phyloP scores from a whole-genome alignment of 92 coral and sea anemone genomes.

The Meandrina meandrites region DNA sequence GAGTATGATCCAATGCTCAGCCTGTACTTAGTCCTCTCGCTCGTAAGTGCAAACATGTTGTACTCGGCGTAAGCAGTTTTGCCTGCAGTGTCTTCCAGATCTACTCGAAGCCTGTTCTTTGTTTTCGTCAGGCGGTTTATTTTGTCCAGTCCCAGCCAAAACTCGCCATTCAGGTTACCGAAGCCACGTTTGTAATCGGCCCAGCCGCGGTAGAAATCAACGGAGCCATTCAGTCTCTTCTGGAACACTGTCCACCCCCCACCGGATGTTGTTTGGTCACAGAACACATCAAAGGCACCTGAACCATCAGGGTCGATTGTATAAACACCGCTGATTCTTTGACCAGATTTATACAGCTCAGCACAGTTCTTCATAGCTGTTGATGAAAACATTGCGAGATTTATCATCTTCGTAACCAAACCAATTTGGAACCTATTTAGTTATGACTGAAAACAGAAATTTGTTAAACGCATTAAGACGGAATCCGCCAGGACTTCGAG shows the following conservation, averaged over 20 bases:
- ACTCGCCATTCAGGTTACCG: slow-evolving; percentile 46
- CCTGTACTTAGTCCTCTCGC: slow-evolving; percentile 34
- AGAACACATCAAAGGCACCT: slow-evolving; percentile 67
- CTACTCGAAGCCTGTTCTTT: slow-evolving; percentile 48
- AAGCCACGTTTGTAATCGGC: slow-evolving; percentile 57
- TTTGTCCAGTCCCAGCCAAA: slow-evolving; percentile 52
- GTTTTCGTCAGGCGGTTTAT: slow-evolving; percentile 19
- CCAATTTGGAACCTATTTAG: background rate
- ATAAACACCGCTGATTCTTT: background rate
- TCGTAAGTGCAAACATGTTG: slow-evolving; percentile 39
- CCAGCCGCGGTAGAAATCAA: slow-evolving; percentile 72
- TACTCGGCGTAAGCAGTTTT: slow-evolving; percentile 50
- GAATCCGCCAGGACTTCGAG: too few relatives aligned
- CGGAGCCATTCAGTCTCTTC: slow-evolving; percentile 72
- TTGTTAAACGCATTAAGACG: too few relatives aligned
- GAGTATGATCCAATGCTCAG: slow-evolving; percentile 41
- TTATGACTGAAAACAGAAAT: background rate
- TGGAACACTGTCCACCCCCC: slow-evolving; percentile 93
- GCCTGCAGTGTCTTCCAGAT: slow-evolving; percentile 49
- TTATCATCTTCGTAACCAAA: background rate
- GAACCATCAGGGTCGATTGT: slow-evolving; percentile 67
- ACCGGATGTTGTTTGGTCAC: slow-evolving; percentile 78
- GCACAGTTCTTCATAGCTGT: background rate
- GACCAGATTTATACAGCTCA: background rate
- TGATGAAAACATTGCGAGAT: background rate